Percentiles rank a stretch among this genome's conserved stretches.
Conservation (phyloP, 2,797 vertebrate genomes). For the Clamator glandarius region DNA sequence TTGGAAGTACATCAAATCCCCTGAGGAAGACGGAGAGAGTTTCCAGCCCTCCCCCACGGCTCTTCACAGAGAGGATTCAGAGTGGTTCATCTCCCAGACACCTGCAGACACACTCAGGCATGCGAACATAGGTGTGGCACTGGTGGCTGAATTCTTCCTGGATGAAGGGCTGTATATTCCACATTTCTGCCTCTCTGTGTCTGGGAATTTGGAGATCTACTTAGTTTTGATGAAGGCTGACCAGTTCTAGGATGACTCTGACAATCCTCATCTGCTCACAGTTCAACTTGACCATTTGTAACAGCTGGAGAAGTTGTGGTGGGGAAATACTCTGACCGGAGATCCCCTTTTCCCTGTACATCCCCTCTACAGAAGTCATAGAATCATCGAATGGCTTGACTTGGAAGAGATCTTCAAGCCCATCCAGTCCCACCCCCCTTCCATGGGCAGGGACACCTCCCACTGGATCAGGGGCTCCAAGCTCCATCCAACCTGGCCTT, state of each 20-base stretch:
- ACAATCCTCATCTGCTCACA: background rate
- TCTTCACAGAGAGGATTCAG: background rate
- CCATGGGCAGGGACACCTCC: too few species aligned
- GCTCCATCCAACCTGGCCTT: too few species aligned
- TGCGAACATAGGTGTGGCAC: background rate
- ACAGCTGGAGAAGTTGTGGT: background rate
- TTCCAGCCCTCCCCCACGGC: background rate
- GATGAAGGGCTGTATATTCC: background rate
- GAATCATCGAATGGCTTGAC: too few species aligned
- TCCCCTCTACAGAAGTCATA: background rate
- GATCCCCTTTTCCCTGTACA: background rate
- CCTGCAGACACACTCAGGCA: background rate
- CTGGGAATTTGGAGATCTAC: background rate
- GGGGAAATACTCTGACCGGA: background rate
- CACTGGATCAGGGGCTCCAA: too few species aligned
- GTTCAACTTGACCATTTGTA: background rate
- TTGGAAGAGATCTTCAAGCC: too few species aligned
- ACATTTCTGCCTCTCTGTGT: background rate
- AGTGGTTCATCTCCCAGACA: background rate
- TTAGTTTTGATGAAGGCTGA: background rate
- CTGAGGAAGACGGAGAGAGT: background rate
- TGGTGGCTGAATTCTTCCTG: background rate
- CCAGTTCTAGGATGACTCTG: background rate
- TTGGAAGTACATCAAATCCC: slow-evolving; percentile 63
- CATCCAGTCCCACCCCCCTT: too few species aligned